Base-by-base conservation (phyloP, 1,140 invertebrate species). In the Scaptomyza hsui region DNA sequence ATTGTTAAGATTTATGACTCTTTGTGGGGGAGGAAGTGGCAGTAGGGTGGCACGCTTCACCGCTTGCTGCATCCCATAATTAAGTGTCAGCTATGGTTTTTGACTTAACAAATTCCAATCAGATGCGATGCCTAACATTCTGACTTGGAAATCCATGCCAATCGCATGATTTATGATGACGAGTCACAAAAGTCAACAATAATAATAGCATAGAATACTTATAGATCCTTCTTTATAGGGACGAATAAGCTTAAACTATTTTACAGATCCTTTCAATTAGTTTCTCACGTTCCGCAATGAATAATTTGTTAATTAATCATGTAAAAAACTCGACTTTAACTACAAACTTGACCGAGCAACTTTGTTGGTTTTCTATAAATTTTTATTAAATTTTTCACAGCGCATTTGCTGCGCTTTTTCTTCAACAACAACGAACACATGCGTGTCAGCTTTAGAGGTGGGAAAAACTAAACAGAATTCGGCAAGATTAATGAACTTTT, bases 21-120 rank as follows among this genome's bases (percentile, higher is more conserved):
- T 10, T 3, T 56, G 37, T 35, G 10, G 26, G 57, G 16, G 45
- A 32, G n/a, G 37, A 35, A 32, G 26, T 13, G 18, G 18, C 39
- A n/a, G 48, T 35, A 26, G 10, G 48, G 1, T 41, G 73, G 69
- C 81, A 85, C 78, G 81, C 81, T 86, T 74, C 81, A 44, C 42
- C 65, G 81, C 82, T 56, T 71, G 70, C 74, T 71, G 70, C 74
- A 67, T 15, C 42, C 57, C 61, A 88, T 88, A 88, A 88, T 88
- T 88, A 78, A 82, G 78, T 88, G 82, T 86, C 82, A 88, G 75
- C 78, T 73, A 88, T 78, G 82, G 75, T 52, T 75, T 77, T 82
- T 88, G 82, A 88, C 78, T 88, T 88, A 75, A 82, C 82, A 81
- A 86, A 85, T 85, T 86, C 81, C 77, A 85, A 85, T 85, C 81